Evolutionary conservation across 1,140 invertebrate genomes (phyloP).

Genomic region (Zaprionus kolodkinae): DNA sequence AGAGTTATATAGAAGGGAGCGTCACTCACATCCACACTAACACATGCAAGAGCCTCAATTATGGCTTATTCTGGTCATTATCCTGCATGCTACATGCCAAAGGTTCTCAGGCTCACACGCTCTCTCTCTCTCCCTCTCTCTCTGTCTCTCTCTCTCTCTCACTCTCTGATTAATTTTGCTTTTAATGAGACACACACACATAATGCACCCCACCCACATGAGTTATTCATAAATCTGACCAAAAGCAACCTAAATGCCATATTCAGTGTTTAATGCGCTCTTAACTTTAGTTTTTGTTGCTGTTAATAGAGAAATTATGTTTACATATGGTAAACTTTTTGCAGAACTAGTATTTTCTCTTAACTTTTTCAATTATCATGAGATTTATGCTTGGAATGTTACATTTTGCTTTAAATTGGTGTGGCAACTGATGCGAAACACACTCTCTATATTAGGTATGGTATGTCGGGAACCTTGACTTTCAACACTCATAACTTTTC

Average conservation of each 20-base stretch:
- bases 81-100: background rate
- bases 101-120: background rate
- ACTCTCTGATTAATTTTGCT: slow-evolving; percentile 22
- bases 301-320: background rate
- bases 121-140: background rate
- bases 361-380: too few relatives aligned
- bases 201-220: background rate
- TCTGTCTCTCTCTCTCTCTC: background rate
- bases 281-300: background rate
- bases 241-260: background rate
- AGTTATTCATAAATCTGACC: slow-evolving; percentile 1
- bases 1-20: background rate
- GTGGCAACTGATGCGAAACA: too few relatives aligned
- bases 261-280: background rate
- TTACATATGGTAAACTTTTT: background rate
- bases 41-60: slow-evolving; percentile 13
- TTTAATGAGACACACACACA: slow-evolving; percentile 19
- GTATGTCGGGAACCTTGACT: too few relatives aligned
- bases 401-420: too few relatives aligned
- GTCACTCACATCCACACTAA: background rate
- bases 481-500: too few relatives aligned
- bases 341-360: too few relatives aligned
- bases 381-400: too few relatives aligned
- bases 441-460: too few relatives aligned
- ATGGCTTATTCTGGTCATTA: slow-evolving; percentile 2